Evolutionary conservation across 2,113 vertebrate species (phyloP), one percentile per base, ranked within the genome.

Genomic region (Toxostoma redivivum): DNA sequence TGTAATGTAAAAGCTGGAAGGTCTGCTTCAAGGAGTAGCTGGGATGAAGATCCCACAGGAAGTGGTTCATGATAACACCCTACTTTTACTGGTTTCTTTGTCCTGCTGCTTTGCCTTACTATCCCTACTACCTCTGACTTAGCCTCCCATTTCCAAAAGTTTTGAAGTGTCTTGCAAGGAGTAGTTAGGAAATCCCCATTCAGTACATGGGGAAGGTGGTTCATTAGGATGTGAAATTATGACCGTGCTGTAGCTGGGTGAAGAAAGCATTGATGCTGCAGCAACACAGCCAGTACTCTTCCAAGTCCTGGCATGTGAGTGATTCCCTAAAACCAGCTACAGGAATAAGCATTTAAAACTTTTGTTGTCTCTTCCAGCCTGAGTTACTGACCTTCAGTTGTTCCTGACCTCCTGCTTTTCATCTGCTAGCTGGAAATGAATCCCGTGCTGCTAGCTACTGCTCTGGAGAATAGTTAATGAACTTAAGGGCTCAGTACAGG

Each of bases 211-310:
- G 8, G 25, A 87, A 84, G 37, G 37, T 28, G 7, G 5, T 33
- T 50, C 33, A n/a, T 33, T 54, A 54, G 6, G 18, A 37, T 67
- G 9, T 38, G 27, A 86, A 74, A 80, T 67, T 42, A 54, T 8
- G 7, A 50, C 48, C 0, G 0, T 30, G 38, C 17, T 45, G 40
- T 25, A 30, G 23, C 1, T 38, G 35, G 23, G 8, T 67, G 57
- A 71, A 67, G 42, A 82, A 21, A 23, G n/a, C 25, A 62, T 27
- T 31, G 22, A 62, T 38, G 16, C 6, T 45, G 30, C 27, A 71
- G 25, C 27, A 65, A 54, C 8, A 61, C n/a, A 54, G n/a, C 2
- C 17, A n/a, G 17, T 30, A 76, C 8, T 77, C 37, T 27, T 78
- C 11, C 17, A 70, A 78, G 42, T 61, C 37, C 19, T 10, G 57